These are phyloP conservation scores for Lathamus discolor DNA, from an alignment of 2,113 vertebrate genomes.

Conservation along the genomic window DNA sequence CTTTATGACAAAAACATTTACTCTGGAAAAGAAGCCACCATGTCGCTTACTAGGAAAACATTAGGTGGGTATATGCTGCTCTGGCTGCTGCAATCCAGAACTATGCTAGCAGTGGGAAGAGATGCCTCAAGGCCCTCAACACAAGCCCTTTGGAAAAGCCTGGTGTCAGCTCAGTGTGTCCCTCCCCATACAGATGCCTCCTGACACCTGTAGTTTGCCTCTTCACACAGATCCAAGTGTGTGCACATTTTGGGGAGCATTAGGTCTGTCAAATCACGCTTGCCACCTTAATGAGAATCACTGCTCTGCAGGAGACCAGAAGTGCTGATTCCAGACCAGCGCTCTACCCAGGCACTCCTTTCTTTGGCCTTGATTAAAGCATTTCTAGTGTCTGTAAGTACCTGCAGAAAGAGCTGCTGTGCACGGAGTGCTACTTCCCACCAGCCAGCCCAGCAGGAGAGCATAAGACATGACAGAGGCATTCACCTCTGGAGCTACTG, in stretches of 20 bases:
- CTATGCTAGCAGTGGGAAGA: background rate
- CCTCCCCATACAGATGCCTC: background rate
- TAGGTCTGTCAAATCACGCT: background rate
- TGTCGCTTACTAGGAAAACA: background rate
- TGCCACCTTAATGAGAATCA: accelerated
- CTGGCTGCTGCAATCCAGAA: background rate
- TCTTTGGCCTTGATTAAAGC: background rate
- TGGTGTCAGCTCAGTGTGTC: accelerated
- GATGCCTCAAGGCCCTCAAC: background rate
- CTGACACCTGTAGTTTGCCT: background rate
- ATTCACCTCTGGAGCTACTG: background rate
- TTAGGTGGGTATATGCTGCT: background rate
- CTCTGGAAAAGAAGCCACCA: background rate
- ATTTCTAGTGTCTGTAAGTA: background rate
- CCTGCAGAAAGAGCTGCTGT: background rate
- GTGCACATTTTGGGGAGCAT: background rate
- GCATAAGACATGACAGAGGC: background rate
- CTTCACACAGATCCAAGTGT: accelerated
- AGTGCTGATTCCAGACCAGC: accelerated
- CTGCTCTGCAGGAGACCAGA: background rate
- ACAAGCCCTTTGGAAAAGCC: background rate
- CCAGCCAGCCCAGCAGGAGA: background rate
- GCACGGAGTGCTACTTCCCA: background rate
- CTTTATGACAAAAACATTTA: background rate
- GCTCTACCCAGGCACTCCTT: background rate